These are phyloP conservation scores for Timema podura DNA, from an alignment of 2,888 invertebrate genomes.

Conservation along the genomic window DNA sequence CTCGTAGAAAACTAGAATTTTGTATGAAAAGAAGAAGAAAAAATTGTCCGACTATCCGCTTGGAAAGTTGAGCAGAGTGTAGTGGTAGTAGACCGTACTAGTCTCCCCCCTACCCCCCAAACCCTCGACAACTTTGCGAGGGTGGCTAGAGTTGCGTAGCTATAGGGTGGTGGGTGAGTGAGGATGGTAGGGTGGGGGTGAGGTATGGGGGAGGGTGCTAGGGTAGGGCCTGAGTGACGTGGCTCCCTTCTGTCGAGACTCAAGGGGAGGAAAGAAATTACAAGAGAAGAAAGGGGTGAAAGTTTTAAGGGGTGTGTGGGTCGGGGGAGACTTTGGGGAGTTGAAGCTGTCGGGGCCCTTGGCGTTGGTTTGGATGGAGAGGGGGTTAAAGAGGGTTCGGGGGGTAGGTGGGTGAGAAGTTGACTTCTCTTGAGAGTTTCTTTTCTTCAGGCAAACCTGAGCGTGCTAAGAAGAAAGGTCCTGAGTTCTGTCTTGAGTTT, in stretches of 20 bases:
- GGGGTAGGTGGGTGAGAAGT: not conserved
- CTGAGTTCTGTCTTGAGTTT: too few species aligned
- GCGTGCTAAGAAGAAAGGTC: too few species aligned
- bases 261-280: constrained; percentile 36
- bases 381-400: not conserved
- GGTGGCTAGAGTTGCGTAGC: too few species aligned
- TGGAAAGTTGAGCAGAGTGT: too few species aligned
- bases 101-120: too few species aligned
- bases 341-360: constrained; percentile 19
- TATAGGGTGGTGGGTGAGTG: constrained; percentile 26
- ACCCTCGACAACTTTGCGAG: too few species aligned
- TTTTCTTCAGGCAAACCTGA: too few species aligned
- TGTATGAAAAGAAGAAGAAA: too few species aligned
- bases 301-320: constrained; percentile 38
- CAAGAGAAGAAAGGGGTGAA: constrained; percentile 41
- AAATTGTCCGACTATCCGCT: too few species aligned
- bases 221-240: constrained; percentile 32
- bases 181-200: constrained; percentile 32
- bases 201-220: constrained; percentile 45
- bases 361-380: constrained; percentile 10
- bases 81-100: too few species aligned
- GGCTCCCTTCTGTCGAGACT: constrained; percentile 28
- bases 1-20: too few species aligned
- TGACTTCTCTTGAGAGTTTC: not conserved
- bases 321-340: constrained; percentile 25